phyloP scores from a whole-genome alignment of 2,888 invertebrate genomes.

The Villa cingulata region DNA sequence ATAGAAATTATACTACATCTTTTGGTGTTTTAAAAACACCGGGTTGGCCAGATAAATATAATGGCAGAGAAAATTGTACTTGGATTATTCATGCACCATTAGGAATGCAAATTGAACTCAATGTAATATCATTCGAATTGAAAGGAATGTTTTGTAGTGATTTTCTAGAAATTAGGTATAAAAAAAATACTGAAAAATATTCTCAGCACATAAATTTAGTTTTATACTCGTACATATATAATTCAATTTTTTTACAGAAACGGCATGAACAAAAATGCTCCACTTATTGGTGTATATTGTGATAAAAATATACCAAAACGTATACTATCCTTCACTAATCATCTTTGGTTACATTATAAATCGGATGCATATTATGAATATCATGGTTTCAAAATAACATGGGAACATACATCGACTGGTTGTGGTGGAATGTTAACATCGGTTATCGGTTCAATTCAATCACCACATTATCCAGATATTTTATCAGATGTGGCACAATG shows the following conservation, averaged over 20 bases:
- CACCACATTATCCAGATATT: slow-evolving; percentile 72
- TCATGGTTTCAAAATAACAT: slow-evolving; percentile 59
- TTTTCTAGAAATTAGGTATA: slow-evolving; percentile 58
- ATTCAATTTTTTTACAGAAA: too few species aligned
- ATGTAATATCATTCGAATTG: slow-evolving; percentile 48
- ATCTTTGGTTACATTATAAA: slow-evolving; percentile 58
- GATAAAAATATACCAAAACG: slow-evolving; percentile 47
- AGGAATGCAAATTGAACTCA: slow-evolving; percentile 61
- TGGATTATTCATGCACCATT: slow-evolving; percentile 62
- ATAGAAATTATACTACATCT: slow-evolving; percentile 50
- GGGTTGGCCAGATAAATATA: slow-evolving; percentile 61
- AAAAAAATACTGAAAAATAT: too few species aligned
- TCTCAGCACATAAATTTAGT: too few species aligned
- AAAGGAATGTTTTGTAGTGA: slow-evolving; percentile 50
- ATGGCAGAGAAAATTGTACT: slow-evolving; percentile 54
- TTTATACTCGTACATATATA: too few species aligned
- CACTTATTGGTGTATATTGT: slow-evolving; percentile 69
- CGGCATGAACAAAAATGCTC: slow-evolving; percentile 56
- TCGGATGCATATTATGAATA: slow-evolving; percentile 51
- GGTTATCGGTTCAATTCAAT: slow-evolving; percentile 58
- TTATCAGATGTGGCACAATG: slow-evolving; percentile 63
- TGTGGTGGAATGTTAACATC: slow-evolving; percentile 68
- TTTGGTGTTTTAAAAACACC: slow-evolving; percentile 64
- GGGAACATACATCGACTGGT: slow-evolving; percentile 51
- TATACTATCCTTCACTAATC: slow-evolving; percentile 64